Evolutionary conservation across 2,888 invertebrate species (phyloP).

Genomic region (Pilophorus perplexus): DNA sequence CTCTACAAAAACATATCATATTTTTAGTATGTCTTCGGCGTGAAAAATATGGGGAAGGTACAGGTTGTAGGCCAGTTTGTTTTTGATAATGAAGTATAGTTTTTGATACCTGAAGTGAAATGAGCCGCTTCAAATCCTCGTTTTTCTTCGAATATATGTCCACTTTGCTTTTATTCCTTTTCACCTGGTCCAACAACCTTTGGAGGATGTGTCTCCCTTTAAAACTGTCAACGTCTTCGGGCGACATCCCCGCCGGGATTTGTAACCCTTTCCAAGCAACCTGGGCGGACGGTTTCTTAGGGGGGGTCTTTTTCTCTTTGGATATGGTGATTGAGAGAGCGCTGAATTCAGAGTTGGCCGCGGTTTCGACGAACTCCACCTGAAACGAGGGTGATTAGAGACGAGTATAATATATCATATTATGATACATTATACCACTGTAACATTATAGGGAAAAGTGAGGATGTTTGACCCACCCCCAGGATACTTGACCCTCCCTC

Average conservation of each 20-base stretch:
- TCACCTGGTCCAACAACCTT: conserved; percentile 7
- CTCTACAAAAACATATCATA: conserved; percentile 16
- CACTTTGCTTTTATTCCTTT: conserved; percentile 26
- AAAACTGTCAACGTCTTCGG: background rate
- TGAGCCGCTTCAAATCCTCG: conserved; percentile 1
- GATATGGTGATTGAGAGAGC: no score
- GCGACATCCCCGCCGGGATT: background rate
- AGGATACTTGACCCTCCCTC: no score
- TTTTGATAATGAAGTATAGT: background rate
- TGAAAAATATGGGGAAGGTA: no score
- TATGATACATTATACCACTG: no score
- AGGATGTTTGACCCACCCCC: no score
- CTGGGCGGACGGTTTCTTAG: background rate
- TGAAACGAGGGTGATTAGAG: no score
- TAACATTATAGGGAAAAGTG: no score
- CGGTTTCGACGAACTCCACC: background rate
- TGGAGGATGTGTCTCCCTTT: conserved; percentile 14
- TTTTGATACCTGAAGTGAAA: conserved; percentile 19
- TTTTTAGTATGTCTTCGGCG: no score
- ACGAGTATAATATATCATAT: no score
- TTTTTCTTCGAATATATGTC: conserved; percentile 21
- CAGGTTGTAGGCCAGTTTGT: no score
- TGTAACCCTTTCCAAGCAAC: conserved; percentile 19
- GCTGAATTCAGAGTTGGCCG: background rate
- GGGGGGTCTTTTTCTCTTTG: background rate